phyloP scores from a whole-genome alignment of 2,113 vertebrate species.

The Harpagus bidentatus region DNA sequence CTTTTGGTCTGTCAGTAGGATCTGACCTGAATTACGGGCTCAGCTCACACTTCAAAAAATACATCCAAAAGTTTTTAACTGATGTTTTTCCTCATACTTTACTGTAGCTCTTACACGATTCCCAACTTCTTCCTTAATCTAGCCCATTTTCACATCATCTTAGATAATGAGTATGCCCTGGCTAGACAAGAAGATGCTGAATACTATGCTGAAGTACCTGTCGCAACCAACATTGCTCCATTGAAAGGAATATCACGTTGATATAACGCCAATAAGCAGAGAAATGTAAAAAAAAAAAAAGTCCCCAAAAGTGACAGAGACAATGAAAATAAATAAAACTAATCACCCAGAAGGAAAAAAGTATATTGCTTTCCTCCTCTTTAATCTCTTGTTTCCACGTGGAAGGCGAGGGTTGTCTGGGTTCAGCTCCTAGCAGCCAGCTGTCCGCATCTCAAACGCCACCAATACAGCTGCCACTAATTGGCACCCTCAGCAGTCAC shows the following conservation, averaged over 20 bases:
- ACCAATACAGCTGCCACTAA: constrained; percentile 33
- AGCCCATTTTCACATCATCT: neutral
- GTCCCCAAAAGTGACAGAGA: neutral
- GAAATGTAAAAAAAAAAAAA: neutral
- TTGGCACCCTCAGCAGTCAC: neutral
- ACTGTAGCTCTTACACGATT: neutral
- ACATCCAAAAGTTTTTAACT: neutral
- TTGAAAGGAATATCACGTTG: neutral
- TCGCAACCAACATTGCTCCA: neutral
- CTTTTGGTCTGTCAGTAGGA: neutral
- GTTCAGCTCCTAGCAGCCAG: neutral
- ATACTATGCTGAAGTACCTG: fast-evolving
- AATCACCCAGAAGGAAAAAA: neutral
- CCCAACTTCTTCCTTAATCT: neutral
- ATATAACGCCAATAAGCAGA: neutral
- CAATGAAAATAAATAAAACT: neutral
- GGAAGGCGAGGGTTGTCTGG: neutral
- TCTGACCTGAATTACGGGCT: neutral
- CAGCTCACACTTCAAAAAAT: neutral
- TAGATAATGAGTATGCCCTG: neutral
- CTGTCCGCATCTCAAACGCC: neutral
- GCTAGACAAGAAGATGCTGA: neutral
- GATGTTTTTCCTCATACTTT: neutral
- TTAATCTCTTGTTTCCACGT: neutral
- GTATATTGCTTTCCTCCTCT: neutral